phyloP scores from a whole-genome alignment of 2,888 invertebrate species.

The Ecdyonurus torrentis region DNA sequence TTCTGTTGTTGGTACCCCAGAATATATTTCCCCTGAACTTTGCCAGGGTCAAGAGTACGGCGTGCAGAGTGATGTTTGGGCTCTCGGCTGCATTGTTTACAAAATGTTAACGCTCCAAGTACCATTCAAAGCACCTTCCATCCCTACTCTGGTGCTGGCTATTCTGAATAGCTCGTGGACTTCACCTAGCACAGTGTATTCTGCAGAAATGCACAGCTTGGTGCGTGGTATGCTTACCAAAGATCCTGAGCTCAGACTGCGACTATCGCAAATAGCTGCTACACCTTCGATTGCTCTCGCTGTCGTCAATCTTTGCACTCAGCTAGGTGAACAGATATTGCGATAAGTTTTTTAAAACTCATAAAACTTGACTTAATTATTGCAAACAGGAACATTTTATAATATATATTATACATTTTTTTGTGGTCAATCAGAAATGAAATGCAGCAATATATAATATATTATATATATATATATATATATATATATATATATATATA shows the following conservation, averaged over 20 bases:
- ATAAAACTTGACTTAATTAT: no score
- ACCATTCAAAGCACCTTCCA: conserved; percentile 46
- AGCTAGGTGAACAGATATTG: no score
- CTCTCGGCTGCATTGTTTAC: conserved; percentile 67
- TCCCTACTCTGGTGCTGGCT: neutral
- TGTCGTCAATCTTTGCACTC: no score
- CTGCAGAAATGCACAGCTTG: neutral
- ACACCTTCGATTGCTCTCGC: neutral
- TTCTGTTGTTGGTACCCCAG: conserved; percentile 59
- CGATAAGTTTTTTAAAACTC: no score
- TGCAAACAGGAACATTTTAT: no score
- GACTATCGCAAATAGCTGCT: neutral
- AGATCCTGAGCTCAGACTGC: neutral
- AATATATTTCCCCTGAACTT: conserved; percentile 72
- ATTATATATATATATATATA: no score
- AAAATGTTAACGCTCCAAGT: conserved; percentile 59
- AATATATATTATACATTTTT: no score
- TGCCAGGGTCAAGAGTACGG: conserved; percentile 60
- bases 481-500: no score
- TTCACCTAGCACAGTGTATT: neutral
- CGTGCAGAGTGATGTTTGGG: conserved; percentile 73
- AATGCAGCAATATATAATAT: no score
- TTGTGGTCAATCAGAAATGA: no score
- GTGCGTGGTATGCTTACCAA: neutral
- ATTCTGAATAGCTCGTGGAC: neutral